phyloP scores from a whole-genome alignment of 2,888 invertebrate species.

The Auanema freiburgensis region DNA sequence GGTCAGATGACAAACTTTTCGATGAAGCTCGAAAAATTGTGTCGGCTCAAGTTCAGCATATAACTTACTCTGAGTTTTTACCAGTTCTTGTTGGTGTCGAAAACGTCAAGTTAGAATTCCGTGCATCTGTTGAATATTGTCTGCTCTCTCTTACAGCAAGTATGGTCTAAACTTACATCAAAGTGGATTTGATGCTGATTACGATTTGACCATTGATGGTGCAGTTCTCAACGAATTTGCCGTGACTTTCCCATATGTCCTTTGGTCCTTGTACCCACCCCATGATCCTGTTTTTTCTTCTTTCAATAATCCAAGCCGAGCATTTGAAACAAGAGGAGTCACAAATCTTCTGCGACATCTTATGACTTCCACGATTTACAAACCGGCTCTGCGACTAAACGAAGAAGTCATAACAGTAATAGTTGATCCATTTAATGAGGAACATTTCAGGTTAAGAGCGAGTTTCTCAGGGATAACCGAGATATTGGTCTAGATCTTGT shows the following conservation, averaged over 20 bases:
- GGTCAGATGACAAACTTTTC: slow-evolving; percentile 62
- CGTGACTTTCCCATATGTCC: slow-evolving; percentile 46
- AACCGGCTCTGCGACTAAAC: slow-evolving; percentile 41
- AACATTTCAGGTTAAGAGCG: slow-evolving; percentile 27
- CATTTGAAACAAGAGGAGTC: slow-evolving; percentile 57
- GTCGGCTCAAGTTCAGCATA: slow-evolving; percentile 70
- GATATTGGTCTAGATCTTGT: slow-evolving; percentile 59
- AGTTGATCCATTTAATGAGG: neutral
- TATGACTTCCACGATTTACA: slow-evolving; percentile 36
- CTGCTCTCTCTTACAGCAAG: slow-evolving; percentile 24
- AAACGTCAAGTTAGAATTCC: slow-evolving; percentile 37
- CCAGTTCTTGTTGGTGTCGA: slow-evolving; percentile 59
- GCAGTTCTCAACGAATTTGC: slow-evolving; percentile 68
- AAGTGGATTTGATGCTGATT: slow-evolving; percentile 66
- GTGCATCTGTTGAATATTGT: neutral
- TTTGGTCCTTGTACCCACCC: slow-evolving; percentile 42
- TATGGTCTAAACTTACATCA: slow-evolving; percentile 82
- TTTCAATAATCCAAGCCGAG: slow-evolving; percentile 61
- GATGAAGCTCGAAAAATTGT: slow-evolving; percentile 67
- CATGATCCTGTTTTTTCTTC: slow-evolving; percentile 40
- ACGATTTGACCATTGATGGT: slow-evolving; percentile 75
- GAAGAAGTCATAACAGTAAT: slow-evolving; percentile 35
- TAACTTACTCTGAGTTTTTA: slow-evolving; percentile 66
- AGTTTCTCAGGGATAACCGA: slow-evolving; percentile 36
- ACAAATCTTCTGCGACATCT: slow-evolving; percentile 49